Conservation (phyloP, 2,797 vertebrate species). For the Typhlichthys subterraneus region DNA sequence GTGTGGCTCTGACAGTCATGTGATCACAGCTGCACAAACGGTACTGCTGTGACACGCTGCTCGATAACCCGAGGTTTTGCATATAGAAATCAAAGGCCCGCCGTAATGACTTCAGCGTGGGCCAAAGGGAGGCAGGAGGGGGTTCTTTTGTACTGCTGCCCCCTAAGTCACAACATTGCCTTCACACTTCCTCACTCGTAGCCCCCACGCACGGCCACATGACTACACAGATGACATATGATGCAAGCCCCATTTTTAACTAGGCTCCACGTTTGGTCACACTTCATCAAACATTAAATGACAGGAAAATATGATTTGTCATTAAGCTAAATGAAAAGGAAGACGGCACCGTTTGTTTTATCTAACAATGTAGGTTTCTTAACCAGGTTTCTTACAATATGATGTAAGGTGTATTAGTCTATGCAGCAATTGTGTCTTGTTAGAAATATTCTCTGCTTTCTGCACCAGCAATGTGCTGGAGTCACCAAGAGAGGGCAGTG, state of each 20-base stretch:
- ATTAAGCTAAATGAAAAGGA: conserved; percentile 39
- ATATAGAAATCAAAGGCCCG: conserved; percentile 68
- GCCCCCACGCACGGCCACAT: conserved; percentile 43
- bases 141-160: conserved; percentile 59
- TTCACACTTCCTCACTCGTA: conserved; percentile 70
- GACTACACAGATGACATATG: conserved; percentile 65
- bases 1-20: conserved; percentile 48
- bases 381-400: too few species aligned
- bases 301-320: conserved; percentile 45
- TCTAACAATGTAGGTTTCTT: too few species aligned
- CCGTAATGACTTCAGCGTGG: conserved; percentile 74
- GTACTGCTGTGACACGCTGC: conserved; percentile 44
- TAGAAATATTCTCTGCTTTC: too few species aligned
- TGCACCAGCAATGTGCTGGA: conserved; percentile 35
- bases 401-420: too few species aligned
- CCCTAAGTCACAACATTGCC: conserved; percentile 46
- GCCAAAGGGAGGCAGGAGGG: conserved; percentile 54
- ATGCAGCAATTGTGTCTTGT: too few species aligned
- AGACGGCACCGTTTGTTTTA: conserved; percentile 1
- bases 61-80: conserved; percentile 61
- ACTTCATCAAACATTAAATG: conserved; percentile 68
- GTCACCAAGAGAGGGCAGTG: conserved; percentile 81
- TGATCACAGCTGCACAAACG: conserved; percentile 47
- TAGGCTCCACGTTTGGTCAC: conserved; percentile 53
- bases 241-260: conserved; percentile 45